Base-by-base conservation (phyloP, 2,888 invertebrate species). In the Syrista parreyssii region DNA sequence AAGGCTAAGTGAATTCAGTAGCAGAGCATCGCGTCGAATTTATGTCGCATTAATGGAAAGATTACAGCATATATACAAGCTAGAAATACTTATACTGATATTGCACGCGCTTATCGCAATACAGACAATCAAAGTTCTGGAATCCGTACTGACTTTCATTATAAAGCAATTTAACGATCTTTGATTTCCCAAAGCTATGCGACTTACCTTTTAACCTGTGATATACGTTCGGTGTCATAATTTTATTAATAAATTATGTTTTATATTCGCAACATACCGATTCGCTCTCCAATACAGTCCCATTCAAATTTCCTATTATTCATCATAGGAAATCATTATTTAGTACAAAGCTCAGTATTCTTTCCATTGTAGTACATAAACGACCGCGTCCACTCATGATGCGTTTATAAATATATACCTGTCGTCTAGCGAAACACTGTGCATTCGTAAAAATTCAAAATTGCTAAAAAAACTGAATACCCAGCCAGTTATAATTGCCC, bases 51-150 rank as follows among this genome's bases (percentile, higher is more conserved):
- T 88, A 31, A 84, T 86, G 84, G 88, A 89, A 68, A 84, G 85
- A 79, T 79, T 88, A 76, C 87, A 88, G 74, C 86, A 89, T 77
- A 87, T 89, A 86, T 89, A 89, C 78, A 89, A 86, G 82, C 87
- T 89, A 76, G 89, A 89, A 83, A 86, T 89, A 81, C 82, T 89
- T 40, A 85, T 89, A 79, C 79, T 89, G 15, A 82, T 89, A 78
- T 82, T 88, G 73, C 86, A 89, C 76, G 87, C 84, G 1, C 78
- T 88, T 68, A 82, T 88, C 68, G 81, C 89, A 9, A 84, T 89
- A 55, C 88, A 88, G 76, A 80, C 82, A 30, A 84, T 89, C 35
- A 88, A 84, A 79, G 78, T 86, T 34, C 78, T 87, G 40, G 88
- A 88, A 78, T 81, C 82, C 40, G 73, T 85, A 35, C 75, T 88